Base-by-base conservation (phyloP, 2,888 invertebrate species). In the Coelopa pilipes region DNA sequence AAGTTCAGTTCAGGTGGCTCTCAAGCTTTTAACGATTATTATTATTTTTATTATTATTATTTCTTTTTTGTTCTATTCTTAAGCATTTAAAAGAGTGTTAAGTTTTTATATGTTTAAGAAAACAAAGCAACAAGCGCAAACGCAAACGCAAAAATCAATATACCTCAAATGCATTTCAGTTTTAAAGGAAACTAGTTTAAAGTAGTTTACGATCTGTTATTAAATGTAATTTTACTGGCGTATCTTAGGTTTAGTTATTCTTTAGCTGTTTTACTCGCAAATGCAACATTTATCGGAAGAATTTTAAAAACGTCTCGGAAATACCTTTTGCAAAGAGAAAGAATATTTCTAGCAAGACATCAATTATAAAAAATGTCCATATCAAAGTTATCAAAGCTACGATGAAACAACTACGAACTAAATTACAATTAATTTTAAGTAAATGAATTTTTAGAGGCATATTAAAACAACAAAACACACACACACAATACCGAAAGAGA, bases 91-190 rank as follows among this genome's bases (percentile, higher is more conserved):
- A 19, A 50, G 45, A 53, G 57, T 65, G 78, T 76, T 78, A 76
- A 78, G 76, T 78, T 76, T 78, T 78, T 77, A 57, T 74, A 69
- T 45, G 73, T 62, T 75, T 75, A 75, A 65, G 73, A 78, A 74
- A 77, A 77, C 74, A 77, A 79, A 75, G 62, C 70, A 73, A 73
- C 21, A 74, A 57, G 19, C 68, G 66, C 69, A 66, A 73, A 80
- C 84, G 86, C 86, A 83, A 85, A 84, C 84, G 84, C 85, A 84
- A 87, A 87, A 84, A 87, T 86, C 85, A 82, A 86, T 85, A 86
- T 87, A 86, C 87, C 87, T 87, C 87, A 86, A 82, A 86, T 84
- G 87, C 87, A 86, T 87, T 86, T 86, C 87, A 86, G 86, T 87
- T 86, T 84, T 82, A 85, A 24, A 80, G 84, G 82, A 80, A 80